These are phyloP conservation scores for Sarcophilus harrisii DNA, from an alignment of 2,797 vertebrate species.

Conservation along the genomic window DNA sequence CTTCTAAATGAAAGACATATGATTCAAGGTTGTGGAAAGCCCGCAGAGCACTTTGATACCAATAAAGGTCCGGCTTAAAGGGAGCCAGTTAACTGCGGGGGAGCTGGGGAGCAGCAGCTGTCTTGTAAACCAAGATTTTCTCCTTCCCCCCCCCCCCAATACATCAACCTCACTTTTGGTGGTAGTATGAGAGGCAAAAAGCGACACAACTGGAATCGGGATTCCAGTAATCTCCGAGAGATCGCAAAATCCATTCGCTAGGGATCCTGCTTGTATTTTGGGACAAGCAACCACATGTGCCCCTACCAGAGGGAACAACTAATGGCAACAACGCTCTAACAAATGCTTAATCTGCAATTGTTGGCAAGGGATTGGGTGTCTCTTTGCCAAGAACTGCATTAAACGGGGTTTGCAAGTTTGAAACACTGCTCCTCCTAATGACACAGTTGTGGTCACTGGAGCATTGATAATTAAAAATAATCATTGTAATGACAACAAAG, in stretches of 20 bases:
- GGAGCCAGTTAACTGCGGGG: constrained; percentile 60
- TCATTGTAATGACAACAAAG: constrained; percentile 46
- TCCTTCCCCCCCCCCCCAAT: background rate
- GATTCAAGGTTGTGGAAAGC: constrained; percentile 65
- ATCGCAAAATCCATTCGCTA: constrained; percentile 39
- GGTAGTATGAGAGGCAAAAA: constrained; percentile 24
- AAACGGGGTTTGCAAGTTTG: constrained; percentile 62
- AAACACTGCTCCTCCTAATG: constrained; percentile 63
- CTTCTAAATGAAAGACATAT: constrained; percentile 85
- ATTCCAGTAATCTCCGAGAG: constrained; percentile 37
- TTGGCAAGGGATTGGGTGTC: constrained; percentile 69
- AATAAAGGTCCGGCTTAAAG: constrained; percentile 68
- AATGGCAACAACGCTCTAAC: constrained; percentile 72
- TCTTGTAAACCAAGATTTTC: constrained; percentile 1
- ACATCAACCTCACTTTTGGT: constrained; percentile 27
- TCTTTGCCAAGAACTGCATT: constrained; percentile 72
- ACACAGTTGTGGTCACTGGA: constrained; percentile 43
- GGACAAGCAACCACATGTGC: constrained; percentile 70
- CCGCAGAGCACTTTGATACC: constrained; percentile 67
- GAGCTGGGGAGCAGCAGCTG: constrained; percentile 33
- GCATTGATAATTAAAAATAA: constrained; percentile 49
- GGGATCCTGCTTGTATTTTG: constrained; percentile 46
- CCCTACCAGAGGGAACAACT: constrained; percentile 61
- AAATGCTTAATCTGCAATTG: constrained; percentile 73
- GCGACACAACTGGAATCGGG: constrained; percentile 23